Base-by-base conservation (phyloP, 2,797 vertebrate species). In the Acanthurus leucopareius region DNA sequence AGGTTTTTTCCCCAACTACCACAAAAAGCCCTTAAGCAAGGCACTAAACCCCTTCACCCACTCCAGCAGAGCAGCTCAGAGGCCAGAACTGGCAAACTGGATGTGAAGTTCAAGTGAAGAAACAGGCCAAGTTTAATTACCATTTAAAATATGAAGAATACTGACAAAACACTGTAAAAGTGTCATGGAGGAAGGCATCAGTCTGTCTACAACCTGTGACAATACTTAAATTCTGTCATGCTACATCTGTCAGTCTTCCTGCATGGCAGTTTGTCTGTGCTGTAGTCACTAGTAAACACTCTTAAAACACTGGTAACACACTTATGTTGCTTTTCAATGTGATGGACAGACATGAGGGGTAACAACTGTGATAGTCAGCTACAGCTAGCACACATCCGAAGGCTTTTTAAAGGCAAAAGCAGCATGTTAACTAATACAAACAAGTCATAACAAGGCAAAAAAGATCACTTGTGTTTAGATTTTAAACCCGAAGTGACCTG, bases 401-500 rank as follows among this genome's bases (percentile, higher is more conserved):
- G 88, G 88, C 86, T 89, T 74, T 1, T 57, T 87, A 63, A 90
- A 89, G 83, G 86, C 84, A 82, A 69, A 89, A 89, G 87, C 90
- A 91, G 90, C 87, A 87, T 44, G 75, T 85, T 73, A 78, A 86
- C 82, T 58, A 70, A 80, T 32, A 72, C 40, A 19, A 51, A 71
- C 56, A 68, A 68, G 77, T 72, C 64, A 40, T 75, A 87, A 80
- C 85, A 90, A 90, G 89, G 88, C 90, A 25, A 87, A 80, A 75
- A 65, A 65, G 77, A 80, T 84, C 84, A 74, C 85, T 38, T 42
- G 73, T 19, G 74, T 71, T 73, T 20, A 56, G 13, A 62, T 70
- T 2, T 58, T 40, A 82, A 78, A 81, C 68, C 52, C 58, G 63
- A 66, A 64, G 79, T 69, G 73, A 89, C 56, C 84, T 49, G 56